Evolutionary conservation across 1,140 invertebrate genomes (phyloP).

Genomic region (Lasaia peninsularis): DNA sequence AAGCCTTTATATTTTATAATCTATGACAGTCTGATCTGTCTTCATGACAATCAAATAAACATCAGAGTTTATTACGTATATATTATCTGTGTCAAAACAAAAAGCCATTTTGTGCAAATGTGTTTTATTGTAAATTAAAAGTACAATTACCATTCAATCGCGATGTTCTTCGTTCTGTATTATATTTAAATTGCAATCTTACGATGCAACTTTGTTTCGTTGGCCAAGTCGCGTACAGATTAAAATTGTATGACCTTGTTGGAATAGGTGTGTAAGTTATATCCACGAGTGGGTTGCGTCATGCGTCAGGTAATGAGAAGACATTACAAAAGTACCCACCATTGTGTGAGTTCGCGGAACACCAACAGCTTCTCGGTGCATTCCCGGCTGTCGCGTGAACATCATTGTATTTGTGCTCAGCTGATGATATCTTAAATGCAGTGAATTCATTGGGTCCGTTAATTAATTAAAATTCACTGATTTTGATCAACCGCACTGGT

Average conservation of each 20-base stretch:
- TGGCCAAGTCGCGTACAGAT: conserved; percentile 40
- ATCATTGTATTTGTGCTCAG: conserved; percentile 39
- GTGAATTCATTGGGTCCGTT: neutral
- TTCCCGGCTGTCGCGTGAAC: conserved; percentile 42
- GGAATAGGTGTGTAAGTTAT: conserved; percentile 40
- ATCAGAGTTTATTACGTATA: neutral
- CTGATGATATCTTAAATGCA: neutral
- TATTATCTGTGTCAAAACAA: neutral
- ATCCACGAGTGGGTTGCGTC: conserved; percentile 56
- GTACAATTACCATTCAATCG: conserved; percentile 17
- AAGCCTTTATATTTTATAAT: no score
- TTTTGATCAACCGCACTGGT: no score
- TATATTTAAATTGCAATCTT: conserved; percentile 30
- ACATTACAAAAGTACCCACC: conserved; percentile 72
- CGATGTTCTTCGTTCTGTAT: conserved; percentile 17
- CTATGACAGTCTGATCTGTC: no score
- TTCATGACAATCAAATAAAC: no score
- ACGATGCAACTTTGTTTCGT: conserved; percentile 29
- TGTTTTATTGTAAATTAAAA: neutral
- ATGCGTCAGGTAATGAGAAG: conserved; percentile 68
- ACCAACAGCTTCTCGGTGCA: conserved; percentile 45
- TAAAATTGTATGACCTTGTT: conserved; percentile 44
- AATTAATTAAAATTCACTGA: no score
- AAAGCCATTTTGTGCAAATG: conserved; percentile 7
- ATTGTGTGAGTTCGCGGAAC: conserved; percentile 72